phyloP scores from a whole-genome alignment of 2,888 invertebrate genomes.

The Limenitis camilla region DNA sequence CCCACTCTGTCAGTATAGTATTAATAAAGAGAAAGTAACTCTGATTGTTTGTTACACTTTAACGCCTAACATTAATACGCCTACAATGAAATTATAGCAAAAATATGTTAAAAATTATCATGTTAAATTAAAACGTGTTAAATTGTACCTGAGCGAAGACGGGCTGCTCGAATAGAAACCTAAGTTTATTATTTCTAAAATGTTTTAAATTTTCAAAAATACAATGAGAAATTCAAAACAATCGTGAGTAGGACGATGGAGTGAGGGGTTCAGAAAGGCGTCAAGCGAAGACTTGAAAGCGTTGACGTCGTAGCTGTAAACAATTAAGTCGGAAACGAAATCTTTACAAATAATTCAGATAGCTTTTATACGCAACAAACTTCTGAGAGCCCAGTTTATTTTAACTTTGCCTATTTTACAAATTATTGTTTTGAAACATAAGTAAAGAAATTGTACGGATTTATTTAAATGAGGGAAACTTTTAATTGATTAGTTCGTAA shows the following conservation, averaged over 20 bases:
- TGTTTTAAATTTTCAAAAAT: constrained; percentile 2
- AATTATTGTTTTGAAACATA: constrained; percentile 19
- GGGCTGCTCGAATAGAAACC: too few relatives aligned
- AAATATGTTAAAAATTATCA: too few relatives aligned
- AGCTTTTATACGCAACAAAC: constrained; percentile 26
- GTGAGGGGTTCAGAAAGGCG: too few relatives aligned
- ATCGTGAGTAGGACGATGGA: constrained; percentile 6
- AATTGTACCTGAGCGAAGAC: too few relatives aligned
- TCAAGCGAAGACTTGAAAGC: constrained; percentile 20
- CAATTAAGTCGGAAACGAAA: constrained; percentile 31
- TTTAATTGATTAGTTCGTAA: too few relatives aligned
- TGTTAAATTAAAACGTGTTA: too few relatives aligned
- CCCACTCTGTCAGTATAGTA: too few relatives aligned
- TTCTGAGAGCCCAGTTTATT: constrained; percentile 22
- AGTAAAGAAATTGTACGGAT: constrained; percentile 7
- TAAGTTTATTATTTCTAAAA: not conserved
- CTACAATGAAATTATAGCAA: too few relatives aligned
- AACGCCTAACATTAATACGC: too few relatives aligned
- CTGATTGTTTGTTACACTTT: too few relatives aligned
- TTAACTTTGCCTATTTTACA: constrained; percentile 21
- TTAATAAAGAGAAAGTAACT: too few relatives aligned
- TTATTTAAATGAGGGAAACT: too few relatives aligned
- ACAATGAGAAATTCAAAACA: constrained; percentile 9
- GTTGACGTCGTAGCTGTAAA: constrained; percentile 27
- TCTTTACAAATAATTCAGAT: constrained; percentile 30